phyloP scores from a whole-genome alignment of 2,113 vertebrate genomes.

The Theristicus caerulescens region DNA sequence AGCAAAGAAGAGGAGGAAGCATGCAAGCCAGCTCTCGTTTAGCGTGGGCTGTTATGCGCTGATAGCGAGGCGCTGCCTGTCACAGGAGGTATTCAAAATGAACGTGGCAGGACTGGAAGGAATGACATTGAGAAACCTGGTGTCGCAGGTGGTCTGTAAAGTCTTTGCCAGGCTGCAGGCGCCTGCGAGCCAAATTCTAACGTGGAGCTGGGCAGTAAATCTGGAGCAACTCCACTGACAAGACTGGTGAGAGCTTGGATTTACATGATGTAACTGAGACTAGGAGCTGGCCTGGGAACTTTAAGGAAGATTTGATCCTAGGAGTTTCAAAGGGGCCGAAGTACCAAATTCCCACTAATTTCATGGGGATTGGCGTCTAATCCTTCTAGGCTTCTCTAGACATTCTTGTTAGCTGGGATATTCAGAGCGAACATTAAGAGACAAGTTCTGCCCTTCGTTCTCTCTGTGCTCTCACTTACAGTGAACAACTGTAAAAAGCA shows the following conservation, averaged over 20 bases:
- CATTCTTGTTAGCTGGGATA: background rate
- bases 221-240: background rate
- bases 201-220: background rate
- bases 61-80: background rate
- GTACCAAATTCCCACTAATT: constrained; percentile 23
- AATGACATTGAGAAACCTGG: background rate
- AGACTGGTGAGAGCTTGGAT: constrained; percentile 19
- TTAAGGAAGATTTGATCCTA: background rate
- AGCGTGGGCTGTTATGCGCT: fast-evolving
- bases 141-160: background rate
- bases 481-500: fast-evolving
- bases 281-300: background rate
- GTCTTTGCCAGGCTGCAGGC: background rate
- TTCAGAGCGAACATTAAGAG: background rate
- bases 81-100: fast-evolving
- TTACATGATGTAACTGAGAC: constrained; percentile 49
- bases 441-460: background rate
- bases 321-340: background rate
- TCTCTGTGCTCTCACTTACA: background rate
- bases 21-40: fast-evolving
- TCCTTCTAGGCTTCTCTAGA: background rate
- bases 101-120: background rate
- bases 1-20: background rate
- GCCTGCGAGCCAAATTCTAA: background rate
- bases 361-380: background rate